Conservation (phyloP, 2,113 vertebrate species). For the Silurus glanis region DNA sequence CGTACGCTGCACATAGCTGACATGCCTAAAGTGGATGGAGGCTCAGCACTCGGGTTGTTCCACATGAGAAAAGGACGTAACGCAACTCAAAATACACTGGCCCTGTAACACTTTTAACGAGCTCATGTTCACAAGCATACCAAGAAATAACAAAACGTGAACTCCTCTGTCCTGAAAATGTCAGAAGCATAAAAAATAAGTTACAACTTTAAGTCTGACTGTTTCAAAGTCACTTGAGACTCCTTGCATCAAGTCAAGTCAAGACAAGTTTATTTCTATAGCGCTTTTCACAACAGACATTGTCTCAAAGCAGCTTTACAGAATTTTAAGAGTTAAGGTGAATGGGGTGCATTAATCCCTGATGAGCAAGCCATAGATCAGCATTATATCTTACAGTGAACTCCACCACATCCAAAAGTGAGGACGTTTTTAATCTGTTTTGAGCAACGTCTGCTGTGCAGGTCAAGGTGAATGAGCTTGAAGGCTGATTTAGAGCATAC, state of each 20-base stretch:
- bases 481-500: background rate
- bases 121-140: background rate
- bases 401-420: background rate
- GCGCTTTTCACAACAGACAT: no score
- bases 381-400: background rate
- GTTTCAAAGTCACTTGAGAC: background rate
- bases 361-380: no score
- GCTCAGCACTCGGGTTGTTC: slow-evolving; percentile 38
- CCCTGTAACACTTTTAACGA: background rate
- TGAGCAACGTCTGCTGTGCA: background rate
- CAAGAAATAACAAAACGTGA: background rate
- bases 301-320: no score
- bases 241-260: background rate
- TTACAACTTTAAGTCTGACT: background rate
- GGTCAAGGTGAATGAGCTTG: background rate
- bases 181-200: background rate
- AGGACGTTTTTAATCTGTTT: background rate
- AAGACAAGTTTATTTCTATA: no score
- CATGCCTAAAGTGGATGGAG: slow-evolving; percentile 67
- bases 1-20: slow-evolving; percentile 69
- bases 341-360: no score
- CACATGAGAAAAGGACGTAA: slow-evolving; percentile 53
- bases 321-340: no score
- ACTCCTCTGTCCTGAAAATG: background rate
- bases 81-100: background rate